Conservation (phyloP, 2,113 vertebrate genomes). For the Patagioenas fasciata region DNA sequence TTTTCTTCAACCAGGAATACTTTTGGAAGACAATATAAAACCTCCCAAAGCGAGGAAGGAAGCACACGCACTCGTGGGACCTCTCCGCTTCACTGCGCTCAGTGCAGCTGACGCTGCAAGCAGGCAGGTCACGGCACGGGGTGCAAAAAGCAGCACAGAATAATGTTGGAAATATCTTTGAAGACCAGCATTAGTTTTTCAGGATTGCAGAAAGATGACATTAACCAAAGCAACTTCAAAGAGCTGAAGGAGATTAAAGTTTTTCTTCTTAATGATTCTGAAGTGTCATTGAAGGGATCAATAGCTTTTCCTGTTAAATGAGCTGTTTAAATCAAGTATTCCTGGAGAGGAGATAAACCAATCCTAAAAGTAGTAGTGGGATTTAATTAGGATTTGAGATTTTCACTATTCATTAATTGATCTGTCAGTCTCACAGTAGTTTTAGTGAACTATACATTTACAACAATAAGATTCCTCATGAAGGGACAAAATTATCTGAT, state of each 20-base stretch:
- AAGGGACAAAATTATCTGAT: neutral
- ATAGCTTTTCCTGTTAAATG: conserved; percentile 32
- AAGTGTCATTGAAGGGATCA: conserved; percentile 45
- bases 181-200: neutral
- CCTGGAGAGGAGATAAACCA: conserved; percentile 8
- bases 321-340: conserved; percentile 37
- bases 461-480: neutral
- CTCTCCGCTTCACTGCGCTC: neutral
- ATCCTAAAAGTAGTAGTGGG: neutral
- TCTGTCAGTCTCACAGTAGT: neutral
- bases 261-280: conserved; percentile 24
- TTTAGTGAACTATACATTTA: neutral
- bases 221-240: conserved; percentile 36
- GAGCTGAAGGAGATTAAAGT: conserved; percentile 21
- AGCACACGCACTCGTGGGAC: neutral
- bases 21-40: neutral
- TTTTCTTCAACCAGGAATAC: neutral
- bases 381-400: conserved; percentile 39
- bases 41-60: neutral
- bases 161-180: neutral
- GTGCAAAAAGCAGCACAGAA: neutral
- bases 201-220: neutral
- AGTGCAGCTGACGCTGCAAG: neutral
- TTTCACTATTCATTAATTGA: conserved; percentile 6
- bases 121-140: neutral